Evolutionary conservation across 2,113 vertebrate genomes (phyloP), one percentile per base, ranked within the genome.

Genomic region (Paedocypris sp.): DNA sequence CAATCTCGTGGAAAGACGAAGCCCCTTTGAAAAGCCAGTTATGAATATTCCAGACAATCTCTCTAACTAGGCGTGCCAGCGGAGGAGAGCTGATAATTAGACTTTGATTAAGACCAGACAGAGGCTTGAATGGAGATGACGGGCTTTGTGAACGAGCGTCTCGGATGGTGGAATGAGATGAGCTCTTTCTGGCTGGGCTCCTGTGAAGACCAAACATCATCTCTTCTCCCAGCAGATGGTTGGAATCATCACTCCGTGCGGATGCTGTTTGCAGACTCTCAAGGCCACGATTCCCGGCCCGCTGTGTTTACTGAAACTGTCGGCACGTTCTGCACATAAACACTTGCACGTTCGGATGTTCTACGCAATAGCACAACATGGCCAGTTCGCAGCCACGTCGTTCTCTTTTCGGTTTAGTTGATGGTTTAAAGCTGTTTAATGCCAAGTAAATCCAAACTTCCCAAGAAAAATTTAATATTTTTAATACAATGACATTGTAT

Each of bases 61-160:
- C 35, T 56, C 60, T 54, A 57, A 43, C 19, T 22, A 50, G 22
- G 58, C 52, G 28, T 53, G 38, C 15, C 3, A 43, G 18, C 28
- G 25, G 46, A 22, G 57, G 49, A 31, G 35, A 35, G 32, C 23
- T 60, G 38, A 69, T 73, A 41, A 71, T 67, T 64, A 59, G 60
- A 47, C 51, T 69, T 71, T 64, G 63, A 76, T 72, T 68, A 62
- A 61, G 57, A 59, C 58, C 38, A 62, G n/a, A 16, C 43, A 32
- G 57, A 66, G 42, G 16, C 26, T 56, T 20, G 6, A 13, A 64
- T 28, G 8, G 19, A 58, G 41, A 46, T 12, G 46, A 66, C 38
- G 5, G 8, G 43, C 54, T 60, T 25, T 6, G 11, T 57, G 20
- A 60, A 29, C 29, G n/a, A 1, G 26, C 22, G 8, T 33, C 49